Base-by-base conservation (phyloP, 2,888 invertebrate genomes). In the Chouioia cunea region DNA sequence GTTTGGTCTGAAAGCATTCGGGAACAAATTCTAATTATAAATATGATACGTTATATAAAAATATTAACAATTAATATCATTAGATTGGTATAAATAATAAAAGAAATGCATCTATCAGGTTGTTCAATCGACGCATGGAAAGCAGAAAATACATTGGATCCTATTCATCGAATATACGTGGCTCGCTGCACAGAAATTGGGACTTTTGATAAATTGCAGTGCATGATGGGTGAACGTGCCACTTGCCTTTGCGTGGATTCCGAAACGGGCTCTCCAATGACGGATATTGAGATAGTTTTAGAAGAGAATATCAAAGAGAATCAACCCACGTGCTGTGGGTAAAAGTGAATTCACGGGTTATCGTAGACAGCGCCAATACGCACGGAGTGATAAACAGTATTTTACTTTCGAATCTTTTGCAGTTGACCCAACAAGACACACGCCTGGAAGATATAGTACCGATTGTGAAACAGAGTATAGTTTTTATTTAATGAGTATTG, bases 131-230 rank as follows among this genome's bases (percentile, higher is more conserved):
- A 88, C 72, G 86, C 89, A 62, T 83, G 88, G 66, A 87, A 87
- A 70, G 88, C 90, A 0, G 79, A 79, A 23, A 82, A 85, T 2
- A 77, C 85, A 14, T 83, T 90, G 47, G 80, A 75, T 58, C 60
- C 66, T 1, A 80, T 81, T 0, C 82, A 79, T 15, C 87, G 87
- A 0, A 83, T 87, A 0, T 75, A 84, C 0, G 86, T 87, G 1
- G 88, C 90, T 2, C 87, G 91, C 4, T 93, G 93, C 79, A 86
- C 89, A 0, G 80, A 89, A 0, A 90, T 91, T 76, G 93, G 93
- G 0, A 89, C 90, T 77, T 93, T 89, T 83, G 90, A 92, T 81
- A 87, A 89, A 0, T 81, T 93, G 10, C 93, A 93, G 77, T 93
- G 93, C 77, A 83, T 90, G 2, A 86, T 85, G 2, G 87, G 87